A percentile compares a stretch with the other conserved stretches of the same genome.
Conservation (phyloP, 2,888 invertebrate genomes). For the Acleris literana region DNA sequence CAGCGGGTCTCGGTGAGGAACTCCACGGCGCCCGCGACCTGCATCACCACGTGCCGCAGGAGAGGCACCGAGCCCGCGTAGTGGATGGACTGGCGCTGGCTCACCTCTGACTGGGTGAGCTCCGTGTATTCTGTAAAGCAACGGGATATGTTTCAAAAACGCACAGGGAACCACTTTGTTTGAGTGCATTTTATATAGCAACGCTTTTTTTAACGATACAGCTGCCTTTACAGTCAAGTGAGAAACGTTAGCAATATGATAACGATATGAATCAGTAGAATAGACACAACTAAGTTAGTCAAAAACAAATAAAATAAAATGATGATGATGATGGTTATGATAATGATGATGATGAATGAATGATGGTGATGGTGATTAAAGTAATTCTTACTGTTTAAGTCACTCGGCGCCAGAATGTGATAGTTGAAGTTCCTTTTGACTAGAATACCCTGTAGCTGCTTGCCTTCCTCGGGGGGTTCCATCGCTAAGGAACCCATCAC, state of each 20-base stretch:
- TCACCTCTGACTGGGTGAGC: conserved; percentile 95
- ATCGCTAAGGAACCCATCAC: conserved; percentile 96
- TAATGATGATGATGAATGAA: background rate
- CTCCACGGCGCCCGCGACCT: conserved; percentile 90
- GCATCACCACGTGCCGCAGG: conserved; percentile 89
- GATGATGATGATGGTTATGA: no score
- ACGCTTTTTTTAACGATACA: no score
- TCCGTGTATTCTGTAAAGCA: conserved; percentile 93
- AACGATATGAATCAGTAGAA: no score
- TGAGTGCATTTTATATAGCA: no score
- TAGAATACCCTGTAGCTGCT: conserved; percentile 94
- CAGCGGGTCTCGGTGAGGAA: conserved; percentile 87
- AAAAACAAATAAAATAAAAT: no score
- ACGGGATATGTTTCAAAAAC: no score
- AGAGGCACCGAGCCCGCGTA: conserved; percentile 90
- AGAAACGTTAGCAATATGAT: no score
- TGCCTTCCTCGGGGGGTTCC: conserved; percentile 90
- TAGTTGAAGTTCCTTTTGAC: conserved; percentile 99
- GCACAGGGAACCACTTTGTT: no score
- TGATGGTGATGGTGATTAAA: background rate
- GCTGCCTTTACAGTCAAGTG: no score
- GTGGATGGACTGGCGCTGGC: conserved; percentile 95
- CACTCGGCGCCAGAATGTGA: conserved; percentile 95
- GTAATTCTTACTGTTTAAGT: conserved; percentile 90
- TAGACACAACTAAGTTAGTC: no score